A percentile compares a stretch with the other conserved stretches of the same genome.
Conservation (phyloP, 2,888 invertebrate genomes). For the Stegophylla sp. region DNA sequence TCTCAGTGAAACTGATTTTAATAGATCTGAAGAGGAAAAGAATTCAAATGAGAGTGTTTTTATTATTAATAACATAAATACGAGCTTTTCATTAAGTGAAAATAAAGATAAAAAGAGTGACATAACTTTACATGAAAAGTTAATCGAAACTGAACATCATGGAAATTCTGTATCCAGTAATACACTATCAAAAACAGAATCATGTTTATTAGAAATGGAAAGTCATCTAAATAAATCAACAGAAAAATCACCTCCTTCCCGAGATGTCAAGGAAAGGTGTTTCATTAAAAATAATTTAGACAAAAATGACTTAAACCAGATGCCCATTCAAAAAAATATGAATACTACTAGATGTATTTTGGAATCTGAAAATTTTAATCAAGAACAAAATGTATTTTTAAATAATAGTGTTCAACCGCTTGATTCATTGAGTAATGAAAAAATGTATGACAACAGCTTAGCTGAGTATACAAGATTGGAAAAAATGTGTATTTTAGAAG, state of each 20-base stretch:
- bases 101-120: neutral
- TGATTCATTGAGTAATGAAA: neutral
- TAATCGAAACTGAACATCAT: neutral
- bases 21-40: neutral
- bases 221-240: neutral
- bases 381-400: neutral
- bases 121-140: neutral
- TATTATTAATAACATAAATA: neutral
- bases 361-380: neutral
- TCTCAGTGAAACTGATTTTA: too few species aligned
- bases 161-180: neutral
- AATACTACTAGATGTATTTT: neutral
- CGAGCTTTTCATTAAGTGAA: neutral
- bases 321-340: neutral
- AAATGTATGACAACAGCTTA: neutral
- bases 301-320: neutral
- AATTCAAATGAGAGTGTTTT: neutral
- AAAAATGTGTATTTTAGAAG: neutral
- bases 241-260: neutral
- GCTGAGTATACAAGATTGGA: neutral
- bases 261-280: neutral
- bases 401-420: slow-evolving; percentile 1
- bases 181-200: neutral
- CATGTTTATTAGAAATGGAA: neutral
- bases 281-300: neutral